Base-by-base conservation (phyloP, 2,113 vertebrate genomes). In the Arizona elegans region DNA sequence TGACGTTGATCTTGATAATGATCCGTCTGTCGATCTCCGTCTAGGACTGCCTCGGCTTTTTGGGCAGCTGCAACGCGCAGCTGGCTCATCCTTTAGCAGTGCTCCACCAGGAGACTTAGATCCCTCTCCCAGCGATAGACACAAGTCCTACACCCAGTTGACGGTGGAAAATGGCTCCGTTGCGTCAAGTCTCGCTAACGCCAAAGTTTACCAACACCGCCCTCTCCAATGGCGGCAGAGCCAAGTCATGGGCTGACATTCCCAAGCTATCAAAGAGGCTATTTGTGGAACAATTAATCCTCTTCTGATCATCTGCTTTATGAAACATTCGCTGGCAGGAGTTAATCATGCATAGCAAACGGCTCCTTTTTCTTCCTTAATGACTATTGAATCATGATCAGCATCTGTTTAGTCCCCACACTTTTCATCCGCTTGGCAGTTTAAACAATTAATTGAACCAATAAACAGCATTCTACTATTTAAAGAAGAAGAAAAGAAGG, bases 331-430 rank as follows among this genome's bases (percentile, higher is more conserved):
- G 93, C 89, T 95, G 96, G 94, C 95, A 96, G 94, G 93, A 98
- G 96, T 97, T 98, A 97, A 97, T 97, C 97, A 97, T 85, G 95
- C 97, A 94, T 96, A 92, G 95, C 96, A 98, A 97, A 98, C 94
- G 95, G 96, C 96, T 97, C 94, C 90, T 97, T 96, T 96, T 96
- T 96, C 95, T 94, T 95, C 94, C 96, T 97, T 97, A 97, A 97
- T 96, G 96, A 98, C 97, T 1, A n/a, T 94, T 93, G 94, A 96
- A 95, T 97, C 96, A 92, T 93, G 96, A 97, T 96, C 93, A 89
- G 96, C 97, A 97, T 97, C 97, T 98, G 96, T 96, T 97, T 97
- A 92, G 95, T 97, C 94, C 93, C 62, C 94, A 94, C 95, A 93
- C 96, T 97, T 96, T 95, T 91, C 94, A 93, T 95, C 95, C 94